Conservation (phyloP, 2,888 invertebrate genomes). For the Athetis lepigone region DNA sequence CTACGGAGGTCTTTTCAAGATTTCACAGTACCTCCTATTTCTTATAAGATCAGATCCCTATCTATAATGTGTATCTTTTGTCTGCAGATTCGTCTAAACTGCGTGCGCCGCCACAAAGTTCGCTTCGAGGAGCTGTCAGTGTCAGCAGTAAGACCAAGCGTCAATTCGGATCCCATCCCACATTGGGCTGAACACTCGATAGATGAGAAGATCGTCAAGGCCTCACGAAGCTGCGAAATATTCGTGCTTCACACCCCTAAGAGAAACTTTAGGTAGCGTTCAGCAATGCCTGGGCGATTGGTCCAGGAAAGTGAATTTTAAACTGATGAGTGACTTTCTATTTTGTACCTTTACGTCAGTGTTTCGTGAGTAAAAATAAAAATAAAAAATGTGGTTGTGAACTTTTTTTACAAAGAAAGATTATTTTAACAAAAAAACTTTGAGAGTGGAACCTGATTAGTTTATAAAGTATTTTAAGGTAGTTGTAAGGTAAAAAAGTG, state of each 20-base stretch:
- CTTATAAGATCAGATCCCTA: no score
- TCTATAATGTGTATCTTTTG: slow-evolving; percentile 25
- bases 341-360: slow-evolving; percentile 1
- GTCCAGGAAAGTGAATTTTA: slow-evolving; percentile 45
- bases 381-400: slow-evolving; percentile 40
- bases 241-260: slow-evolving; percentile 75
- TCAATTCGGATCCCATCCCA: slow-evolving; percentile 77
- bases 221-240: slow-evolving; percentile 77
- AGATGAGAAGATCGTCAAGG: slow-evolving; percentile 66
- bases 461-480: neutral
- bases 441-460: slow-evolving; percentile 44
- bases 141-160: slow-evolving; percentile 71
- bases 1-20: no score
- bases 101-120: slow-evolving; percentile 67
- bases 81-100: slow-evolving; percentile 65
- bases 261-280: slow-evolving; percentile 53
- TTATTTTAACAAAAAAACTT: slow-evolving; percentile 3
- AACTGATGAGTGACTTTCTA: slow-evolving; percentile 7
- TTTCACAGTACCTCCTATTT: no score
- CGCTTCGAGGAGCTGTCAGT: slow-evolving; percentile 74
- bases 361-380: neutral
- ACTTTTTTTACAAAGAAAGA: slow-evolving; percentile 18
- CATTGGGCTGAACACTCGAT: slow-evolving; percentile 72
- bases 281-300: slow-evolving; percentile 40
- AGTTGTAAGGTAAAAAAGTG: neutral